These are phyloP conservation scores for Steinernema hermaphroditum DNA, from an alignment of 2,888 invertebrate species.

Conservation along the genomic window DNA sequence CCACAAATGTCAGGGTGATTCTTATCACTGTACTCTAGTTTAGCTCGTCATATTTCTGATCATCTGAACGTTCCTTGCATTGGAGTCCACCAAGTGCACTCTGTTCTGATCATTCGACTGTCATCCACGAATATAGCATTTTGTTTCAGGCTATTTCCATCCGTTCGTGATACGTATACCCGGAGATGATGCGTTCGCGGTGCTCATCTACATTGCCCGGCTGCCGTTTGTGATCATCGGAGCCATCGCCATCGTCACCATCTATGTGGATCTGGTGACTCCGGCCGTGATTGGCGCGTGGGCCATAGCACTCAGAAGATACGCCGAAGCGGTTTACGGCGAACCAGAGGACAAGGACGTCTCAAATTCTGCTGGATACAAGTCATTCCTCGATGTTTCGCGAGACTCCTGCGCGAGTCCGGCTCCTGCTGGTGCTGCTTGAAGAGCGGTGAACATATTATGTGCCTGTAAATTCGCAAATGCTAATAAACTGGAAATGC, in stretches of 20 bases:
- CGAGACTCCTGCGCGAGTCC: background rate
- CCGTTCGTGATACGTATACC: conserved; percentile 17
- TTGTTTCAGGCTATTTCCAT: conserved; percentile 18
- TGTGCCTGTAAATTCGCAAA: too few relatives aligned
- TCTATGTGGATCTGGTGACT: conserved; percentile 14
- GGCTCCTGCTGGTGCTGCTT: background rate
- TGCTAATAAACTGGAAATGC: too few relatives aligned
- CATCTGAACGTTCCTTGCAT: too few relatives aligned
- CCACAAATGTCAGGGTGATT: too few relatives aligned
- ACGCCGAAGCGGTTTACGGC: conserved; percentile 19
- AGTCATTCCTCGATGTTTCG: conserved; percentile 5
- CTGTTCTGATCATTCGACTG: too few relatives aligned
- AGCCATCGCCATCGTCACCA: background rate
- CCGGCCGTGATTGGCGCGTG: conserved; percentile 9
- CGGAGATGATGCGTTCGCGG: background rate
- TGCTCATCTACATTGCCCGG: conserved; percentile 9
- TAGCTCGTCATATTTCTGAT: too few relatives aligned
- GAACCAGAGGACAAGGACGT: background rate
- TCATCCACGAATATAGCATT: background rate
- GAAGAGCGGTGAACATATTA: background rate
- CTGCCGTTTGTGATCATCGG: conserved; percentile 23
- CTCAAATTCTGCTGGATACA: background rate
- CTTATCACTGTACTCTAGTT: too few relatives aligned
- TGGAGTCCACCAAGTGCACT: too few relatives aligned
- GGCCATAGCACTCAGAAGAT: conserved; percentile 8